Evolutionary conservation across 1,140 invertebrate genomes (phyloP), one percentile per base, ranked within the genome.

Genomic region (Caerostris darwini): DNA sequence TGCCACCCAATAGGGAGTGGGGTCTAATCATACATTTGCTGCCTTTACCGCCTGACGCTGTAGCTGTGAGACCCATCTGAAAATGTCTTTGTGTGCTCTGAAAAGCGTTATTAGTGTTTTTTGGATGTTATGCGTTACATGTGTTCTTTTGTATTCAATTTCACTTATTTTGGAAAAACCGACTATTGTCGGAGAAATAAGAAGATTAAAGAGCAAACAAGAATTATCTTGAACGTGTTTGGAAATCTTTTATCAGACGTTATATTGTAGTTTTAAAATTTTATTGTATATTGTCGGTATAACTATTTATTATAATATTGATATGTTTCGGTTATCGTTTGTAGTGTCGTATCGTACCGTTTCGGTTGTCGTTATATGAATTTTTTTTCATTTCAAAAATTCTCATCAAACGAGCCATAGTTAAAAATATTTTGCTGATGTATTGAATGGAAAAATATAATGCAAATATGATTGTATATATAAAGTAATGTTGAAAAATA

Each of bases 1-100:
- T 85, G 82, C 82, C 82, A 85, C 82, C 82, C 82, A 85, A 85
- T 19, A 12, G 82, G 57, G 82, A 58, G 57, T 50, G 7, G 82
- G n/a, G 14, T 8, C 56, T 85, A 85, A 85, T 85, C 82, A 85
- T 85, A 59, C 58, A 56, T 34, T 59, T 59, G 82, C 71, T 77
- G 7, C 71, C 71, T 77, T 77, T 12, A 50, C 19, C 50, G 34
- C 71, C 69, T 3, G 6, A 34, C 3, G 2, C 17, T 14, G 61
- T 67, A n/a, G 17, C 10, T 53, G 71, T 10, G 34, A 77, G 71
- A 50, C 34, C 34, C 12, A 34, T n/a, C n/a, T n/a, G 69, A 77
- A 77, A 50, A 50, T 77, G 19, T 14, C 34, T 71, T 77, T 77
- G 50, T 50, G 8, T 3, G 53, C 2, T 5, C 12, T 77, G 71